Percentiles rank a stretch among this genome's conserved stretches.
Evolutionary conservation across 1,140 invertebrate genomes (phyloP).

Genomic region (Saccostrea echinata): DNA sequence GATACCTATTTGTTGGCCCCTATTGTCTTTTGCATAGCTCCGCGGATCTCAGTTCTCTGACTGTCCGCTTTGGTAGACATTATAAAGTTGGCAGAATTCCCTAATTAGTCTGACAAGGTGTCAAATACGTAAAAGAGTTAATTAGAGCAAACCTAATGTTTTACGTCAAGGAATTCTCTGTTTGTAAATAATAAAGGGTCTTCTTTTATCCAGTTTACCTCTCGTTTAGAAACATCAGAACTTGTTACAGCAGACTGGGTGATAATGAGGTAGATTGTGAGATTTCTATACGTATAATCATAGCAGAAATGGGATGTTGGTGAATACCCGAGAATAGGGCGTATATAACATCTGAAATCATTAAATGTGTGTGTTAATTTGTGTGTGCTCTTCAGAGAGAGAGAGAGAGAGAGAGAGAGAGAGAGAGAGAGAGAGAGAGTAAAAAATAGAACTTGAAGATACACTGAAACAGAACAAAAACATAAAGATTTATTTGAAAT

Average conservation of each 20-base stretch:
- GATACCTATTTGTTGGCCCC: too few species aligned
- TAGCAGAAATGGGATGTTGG: background rate
- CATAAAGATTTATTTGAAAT: too few species aligned
- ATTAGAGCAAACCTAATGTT: background rate
- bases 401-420: constrained; percentile 10
- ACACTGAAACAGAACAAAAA: too few species aligned
- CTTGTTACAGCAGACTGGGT: background rate
- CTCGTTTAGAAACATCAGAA: too few species aligned
- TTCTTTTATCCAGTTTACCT: too few species aligned
- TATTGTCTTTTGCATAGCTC: too few species aligned
- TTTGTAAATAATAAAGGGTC: too few species aligned
- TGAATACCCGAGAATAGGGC: background rate
- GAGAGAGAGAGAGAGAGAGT: background rate
- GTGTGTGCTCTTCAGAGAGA: too few species aligned
- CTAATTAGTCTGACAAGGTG: background rate
- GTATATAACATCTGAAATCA: too few species aligned
- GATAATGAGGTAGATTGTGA: background rate
- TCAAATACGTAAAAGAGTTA: background rate
- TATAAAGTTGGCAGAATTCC: background rate
- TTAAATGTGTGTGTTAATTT: too few species aligned
- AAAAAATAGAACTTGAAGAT: too few species aligned
- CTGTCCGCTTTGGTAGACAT: background rate
- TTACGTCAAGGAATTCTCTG: background rate
- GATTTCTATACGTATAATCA: background rate
- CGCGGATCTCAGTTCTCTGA: background rate